Evolutionary conservation across 2,888 invertebrate genomes (phyloP).

Genomic region (Tridacna gigas): DNA sequence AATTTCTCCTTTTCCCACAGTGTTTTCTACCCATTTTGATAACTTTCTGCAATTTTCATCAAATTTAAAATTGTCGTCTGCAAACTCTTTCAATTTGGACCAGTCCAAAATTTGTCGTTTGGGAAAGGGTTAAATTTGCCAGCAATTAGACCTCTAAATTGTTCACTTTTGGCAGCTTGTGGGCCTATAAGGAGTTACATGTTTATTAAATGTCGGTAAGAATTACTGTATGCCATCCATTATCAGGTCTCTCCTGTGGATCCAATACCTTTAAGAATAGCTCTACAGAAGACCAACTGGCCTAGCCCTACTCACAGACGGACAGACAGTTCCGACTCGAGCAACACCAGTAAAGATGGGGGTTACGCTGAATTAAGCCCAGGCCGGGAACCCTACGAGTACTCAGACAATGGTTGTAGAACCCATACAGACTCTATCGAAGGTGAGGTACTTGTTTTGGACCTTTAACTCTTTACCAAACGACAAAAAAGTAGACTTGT

Average conservation of each 20-base stretch:
- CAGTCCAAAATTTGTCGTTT: no score
- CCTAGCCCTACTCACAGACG: slow-evolving; percentile 76
- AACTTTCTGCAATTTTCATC: no score
- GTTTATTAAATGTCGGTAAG: no score
- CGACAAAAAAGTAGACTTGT: neutral
- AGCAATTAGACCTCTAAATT: no score
- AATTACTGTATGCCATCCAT: neutral
- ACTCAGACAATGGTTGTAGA: slow-evolving; percentile 30
- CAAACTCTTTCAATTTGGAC: no score
- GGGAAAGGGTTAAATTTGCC: no score
- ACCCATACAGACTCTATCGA: slow-evolving; percentile 41
- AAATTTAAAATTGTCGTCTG: no score
- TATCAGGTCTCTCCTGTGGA: slow-evolving; percentile 57
- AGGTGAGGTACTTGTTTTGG: slow-evolving; percentile 16
- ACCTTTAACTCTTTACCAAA: neutral
- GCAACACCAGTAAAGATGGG: slow-evolving; percentile 80
- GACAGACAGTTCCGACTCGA: slow-evolving; percentile 83
- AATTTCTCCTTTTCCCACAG: no score
- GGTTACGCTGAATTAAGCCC: slow-evolving; percentile 80
- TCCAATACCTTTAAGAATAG: slow-evolving; percentile 77
- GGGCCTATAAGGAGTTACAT: no score
- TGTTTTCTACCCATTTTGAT: no score
- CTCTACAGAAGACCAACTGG: slow-evolving; percentile 76
- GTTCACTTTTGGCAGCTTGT: no score
- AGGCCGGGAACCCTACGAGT: slow-evolving; percentile 71